Evolutionary conservation across 1,140 invertebrate species (phyloP).

Genomic region (Scaptomyza montana): DNA sequence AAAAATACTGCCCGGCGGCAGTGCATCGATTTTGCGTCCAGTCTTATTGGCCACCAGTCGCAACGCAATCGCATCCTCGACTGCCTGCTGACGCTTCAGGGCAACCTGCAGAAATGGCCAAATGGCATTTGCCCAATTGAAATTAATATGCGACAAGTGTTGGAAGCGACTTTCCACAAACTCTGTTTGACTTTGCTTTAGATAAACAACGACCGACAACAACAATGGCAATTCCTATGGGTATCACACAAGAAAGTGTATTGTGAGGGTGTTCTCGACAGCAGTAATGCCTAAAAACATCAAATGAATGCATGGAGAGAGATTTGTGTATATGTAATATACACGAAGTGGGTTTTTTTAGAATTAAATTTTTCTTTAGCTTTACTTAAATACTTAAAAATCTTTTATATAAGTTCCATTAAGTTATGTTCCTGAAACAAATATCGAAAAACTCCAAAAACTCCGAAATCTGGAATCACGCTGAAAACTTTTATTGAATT

Average conservation of each 20-base stretch:
- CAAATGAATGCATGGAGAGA: not conserved
- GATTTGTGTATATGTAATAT: too few relatives aligned
- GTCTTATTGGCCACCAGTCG: constrained; percentile 95
- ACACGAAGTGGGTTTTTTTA: too few relatives aligned
- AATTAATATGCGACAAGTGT: constrained; percentile 83
- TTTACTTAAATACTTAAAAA: too few relatives aligned
- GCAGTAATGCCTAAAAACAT: not conserved
- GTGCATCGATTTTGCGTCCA: constrained; percentile 90
- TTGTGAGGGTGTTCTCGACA: not conserved
- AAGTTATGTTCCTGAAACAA: too few relatives aligned
- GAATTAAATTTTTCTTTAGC: too few relatives aligned
- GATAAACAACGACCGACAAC: constrained; percentile 23
- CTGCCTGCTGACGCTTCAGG: constrained; percentile 97
- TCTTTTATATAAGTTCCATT: too few relatives aligned
- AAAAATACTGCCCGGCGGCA: constrained; percentile 96
- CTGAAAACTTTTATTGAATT: not conserved
- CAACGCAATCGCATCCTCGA: constrained; percentile 97
- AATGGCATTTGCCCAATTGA: constrained; percentile 61
- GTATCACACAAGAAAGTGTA: constrained; percentile 9
- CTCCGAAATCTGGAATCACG: constrained; percentile 1
- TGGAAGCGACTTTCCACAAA: constrained; percentile 25
- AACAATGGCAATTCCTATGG: constrained; percentile 58
- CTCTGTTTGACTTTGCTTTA: constrained; percentile 64
- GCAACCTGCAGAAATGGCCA: constrained; percentile 89
- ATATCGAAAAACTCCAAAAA: not conserved